Base-by-base conservation (phyloP, 2,113 vertebrate genomes). In the Protobothrops flavoviridis region DNA sequence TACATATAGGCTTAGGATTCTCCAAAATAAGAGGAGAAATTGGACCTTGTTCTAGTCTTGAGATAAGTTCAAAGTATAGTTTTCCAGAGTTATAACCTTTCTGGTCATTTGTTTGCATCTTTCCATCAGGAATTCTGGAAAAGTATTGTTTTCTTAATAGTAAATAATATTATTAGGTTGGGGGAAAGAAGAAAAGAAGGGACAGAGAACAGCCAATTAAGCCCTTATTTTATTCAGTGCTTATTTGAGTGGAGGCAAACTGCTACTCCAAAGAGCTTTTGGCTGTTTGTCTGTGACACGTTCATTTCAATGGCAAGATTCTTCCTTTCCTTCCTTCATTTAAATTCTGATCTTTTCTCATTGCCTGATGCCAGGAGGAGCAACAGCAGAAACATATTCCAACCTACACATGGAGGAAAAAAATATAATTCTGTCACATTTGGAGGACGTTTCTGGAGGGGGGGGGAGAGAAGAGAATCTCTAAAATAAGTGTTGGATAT, bases 381-480 rank as follows among this genome's bases (percentile, higher is more conserved):
- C 96, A 98, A 95, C 96, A 96, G 97, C 94, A 96, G 95, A 97
- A 98, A 98, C 96, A 96, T 92, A 96, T 96, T 96, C 97, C 93
- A 93, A 74, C 95, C 98, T 96, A 93, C 95, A 97, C 97, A 97
- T 96, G 89, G 4, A 93, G 55, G 81, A 91, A 90, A 87, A 88
- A 88, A 33, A 85, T 90, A 96, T 13, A 87, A 97, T 95, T 92
- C 97, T 97, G 97, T 96, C 97, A 97, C 97, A 97, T 94, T 97
- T 96, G 90, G 88, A 94, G 96, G 92, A 95, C 9, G 29, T 17
- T 23, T 81, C 45, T 26, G 20, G 21, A 24, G 59, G 9, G 17
- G 43, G 48, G 48, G 48, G 48, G 48, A 9, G 48, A 50, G 23
- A 17, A 15, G 87, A 26, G 5, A 96, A 95, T 95, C 96, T 96